phyloP scores from a whole-genome alignment of 2,797 vertebrate species.

The Apogon hyalosoma region DNA sequence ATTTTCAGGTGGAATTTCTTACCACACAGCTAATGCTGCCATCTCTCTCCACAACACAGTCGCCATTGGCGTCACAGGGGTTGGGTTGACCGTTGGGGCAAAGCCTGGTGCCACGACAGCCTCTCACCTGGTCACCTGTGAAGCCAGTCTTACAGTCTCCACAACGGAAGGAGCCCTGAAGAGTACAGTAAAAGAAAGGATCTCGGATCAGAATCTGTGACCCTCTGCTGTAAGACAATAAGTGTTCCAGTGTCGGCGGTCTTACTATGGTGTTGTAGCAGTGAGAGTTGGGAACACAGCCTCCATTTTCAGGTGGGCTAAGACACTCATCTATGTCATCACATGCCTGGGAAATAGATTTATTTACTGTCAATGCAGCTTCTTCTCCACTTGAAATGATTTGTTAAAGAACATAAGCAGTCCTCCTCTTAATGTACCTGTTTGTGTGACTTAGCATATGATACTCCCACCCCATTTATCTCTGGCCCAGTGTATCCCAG shows the following conservation, averaged over 20 bases:
- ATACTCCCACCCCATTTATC: slow-evolving; percentile 88
- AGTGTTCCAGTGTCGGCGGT: neutral
- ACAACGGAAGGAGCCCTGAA: slow-evolving; percentile 93
- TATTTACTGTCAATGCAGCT: neutral
- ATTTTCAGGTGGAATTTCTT: slow-evolving; percentile 53
- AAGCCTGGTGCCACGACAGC: slow-evolving; percentile 86
- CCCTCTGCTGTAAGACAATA: neutral
- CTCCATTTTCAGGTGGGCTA: slow-evolving; percentile 84
- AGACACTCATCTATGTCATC: slow-evolving; percentile 93
- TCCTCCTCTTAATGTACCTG: slow-evolving; percentile 82
- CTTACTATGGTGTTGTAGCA: slow-evolving; percentile 94
- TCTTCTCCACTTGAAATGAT: neutral
- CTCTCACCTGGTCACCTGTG: slow-evolving; percentile 88
- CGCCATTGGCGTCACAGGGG: slow-evolving; percentile 90
- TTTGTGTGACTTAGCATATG: slow-evolving; percentile 88
- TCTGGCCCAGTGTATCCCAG: slow-evolving; percentile 88
- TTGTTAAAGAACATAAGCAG: neutral
- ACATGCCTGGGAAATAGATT: slow-evolving; percentile 70
- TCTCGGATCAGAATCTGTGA: slow-evolving; percentile 18
- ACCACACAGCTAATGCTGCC: slow-evolving; percentile 91
- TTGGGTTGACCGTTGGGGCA: slow-evolving; percentile 89
- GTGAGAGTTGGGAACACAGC: slow-evolving; percentile 91
- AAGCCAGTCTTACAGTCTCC: slow-evolving; percentile 91
- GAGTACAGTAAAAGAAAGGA: slow-evolving; percentile 11
- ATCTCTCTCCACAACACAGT: slow-evolving; percentile 89